These are phyloP conservation scores for Grammomys dolichurus DNA, from an alignment of 2,113 vertebrate species.

Conservation along the genomic window DNA sequence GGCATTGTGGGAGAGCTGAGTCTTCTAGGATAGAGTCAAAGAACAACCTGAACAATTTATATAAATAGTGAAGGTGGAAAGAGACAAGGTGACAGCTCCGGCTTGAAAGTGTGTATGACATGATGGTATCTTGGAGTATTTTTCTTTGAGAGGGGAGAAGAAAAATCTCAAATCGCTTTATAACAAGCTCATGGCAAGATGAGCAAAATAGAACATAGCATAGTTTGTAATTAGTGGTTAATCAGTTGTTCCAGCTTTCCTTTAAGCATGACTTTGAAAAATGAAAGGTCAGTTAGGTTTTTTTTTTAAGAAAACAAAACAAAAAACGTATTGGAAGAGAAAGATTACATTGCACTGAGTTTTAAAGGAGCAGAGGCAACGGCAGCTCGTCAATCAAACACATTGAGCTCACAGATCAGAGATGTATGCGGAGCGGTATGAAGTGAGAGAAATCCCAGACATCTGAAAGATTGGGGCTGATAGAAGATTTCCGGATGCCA, in stretches of 20 bases:
- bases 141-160: constrained; percentile 19
- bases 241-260: neutral
- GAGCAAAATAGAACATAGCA: neutral
- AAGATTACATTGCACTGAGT: constrained; percentile 35
- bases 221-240: constrained; percentile 33
- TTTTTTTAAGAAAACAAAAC: neutral
- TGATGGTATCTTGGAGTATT: neutral
- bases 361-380: neutral
- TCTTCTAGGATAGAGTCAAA: constrained; percentile 34
- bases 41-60: neutral
- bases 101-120: neutral
- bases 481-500: constrained; percentile 6
- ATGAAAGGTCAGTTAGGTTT: constrained; percentile 54
- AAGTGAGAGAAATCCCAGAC: constrained; percentile 18
- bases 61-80: neutral
- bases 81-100: neutral
- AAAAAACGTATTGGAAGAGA: neutral
- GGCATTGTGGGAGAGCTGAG: neutral
- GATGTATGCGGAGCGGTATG: neutral
- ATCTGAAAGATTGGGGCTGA: constrained; percentile 14
- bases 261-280: constrained; percentile 66
- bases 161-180: neutral
- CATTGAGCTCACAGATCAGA: constrained; percentile 16
- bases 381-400: constrained; percentile 40
- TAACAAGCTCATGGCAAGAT: neutral